These are phyloP conservation scores for Baronia brevicornis DNA, from an alignment of 2,888 invertebrate species.

Conservation along the genomic window DNA sequence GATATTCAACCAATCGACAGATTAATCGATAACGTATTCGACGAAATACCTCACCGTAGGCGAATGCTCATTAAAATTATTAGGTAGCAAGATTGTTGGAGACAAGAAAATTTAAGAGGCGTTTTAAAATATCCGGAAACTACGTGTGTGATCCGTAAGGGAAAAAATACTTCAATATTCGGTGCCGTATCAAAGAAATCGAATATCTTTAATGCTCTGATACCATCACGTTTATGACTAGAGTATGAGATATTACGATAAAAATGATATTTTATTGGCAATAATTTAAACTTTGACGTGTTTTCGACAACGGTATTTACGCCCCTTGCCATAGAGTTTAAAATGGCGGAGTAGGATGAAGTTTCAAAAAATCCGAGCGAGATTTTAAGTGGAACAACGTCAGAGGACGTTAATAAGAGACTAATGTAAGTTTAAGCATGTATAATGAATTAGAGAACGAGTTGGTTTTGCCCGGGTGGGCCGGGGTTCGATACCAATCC, in stretches of 20 bases:
- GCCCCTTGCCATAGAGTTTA: constrained; percentile 20
- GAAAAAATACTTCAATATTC: constrained; percentile 18
- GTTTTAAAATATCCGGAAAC: constrained; percentile 45
- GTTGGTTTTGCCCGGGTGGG: constrained; percentile 53
- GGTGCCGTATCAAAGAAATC: constrained; percentile 29
- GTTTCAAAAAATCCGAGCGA: constrained; percentile 21
- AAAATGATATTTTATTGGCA: constrained; percentile 49
- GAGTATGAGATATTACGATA: constrained; percentile 47
- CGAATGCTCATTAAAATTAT: constrained; percentile 15
- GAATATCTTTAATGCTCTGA: constrained; percentile 41
- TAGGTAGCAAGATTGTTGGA: constrained; percentile 13
- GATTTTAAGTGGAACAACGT: constrained; percentile 26
- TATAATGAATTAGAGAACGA: constrained; percentile 59
- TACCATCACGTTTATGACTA: constrained; percentile 48
- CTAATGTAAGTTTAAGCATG: constrained; percentile 52
- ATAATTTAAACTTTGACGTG: constrained; percentile 28
- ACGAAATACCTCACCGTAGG: constrained; percentile 1
- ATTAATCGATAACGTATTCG: constrained; percentile 10
- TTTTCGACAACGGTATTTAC: constrained; percentile 8
- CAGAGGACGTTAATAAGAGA: constrained; percentile 39
- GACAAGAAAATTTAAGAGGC: constrained; percentile 23
- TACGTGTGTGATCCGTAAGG: constrained; percentile 51
- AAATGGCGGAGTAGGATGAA: constrained; percentile 21
- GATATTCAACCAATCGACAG: constrained; percentile 10
- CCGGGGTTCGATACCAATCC: constrained; percentile 48